Conservation (phyloP, 53 echinoderm and acorn worm genomes). For the Apostichopus leukothele region DNA sequence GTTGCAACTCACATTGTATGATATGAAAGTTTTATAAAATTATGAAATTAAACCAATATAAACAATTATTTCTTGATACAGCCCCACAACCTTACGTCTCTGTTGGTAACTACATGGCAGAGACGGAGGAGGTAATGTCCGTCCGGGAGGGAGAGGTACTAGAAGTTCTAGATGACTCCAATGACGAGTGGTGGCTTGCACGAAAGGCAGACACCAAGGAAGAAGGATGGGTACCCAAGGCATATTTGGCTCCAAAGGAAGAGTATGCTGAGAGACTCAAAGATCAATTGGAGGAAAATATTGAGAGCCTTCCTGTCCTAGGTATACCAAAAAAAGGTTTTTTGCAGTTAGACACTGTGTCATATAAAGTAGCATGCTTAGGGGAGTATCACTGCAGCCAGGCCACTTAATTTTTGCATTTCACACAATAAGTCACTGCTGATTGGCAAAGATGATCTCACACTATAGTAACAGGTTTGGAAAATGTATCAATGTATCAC, state of each 20-base stretch:
- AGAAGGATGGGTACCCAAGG: conserved; percentile 98
- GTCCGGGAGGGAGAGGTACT: conserved; percentile 90
- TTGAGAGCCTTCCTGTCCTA: conserved; percentile 69
- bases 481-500: too few relatives aligned
- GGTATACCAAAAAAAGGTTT: conserved; percentile 45
- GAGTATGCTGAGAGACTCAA: conserved; percentile 83
- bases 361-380: background rate
- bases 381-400: too few relatives aligned
- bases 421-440: too few relatives aligned
- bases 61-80: conserved; percentile 24
- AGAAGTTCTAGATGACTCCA: conserved; percentile 75
- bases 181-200: conserved; percentile 95
- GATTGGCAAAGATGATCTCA: too few relatives aligned
- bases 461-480: too few relatives aligned
- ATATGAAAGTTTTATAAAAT: too few relatives aligned
- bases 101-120: conserved; percentile 97
- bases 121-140: conserved; percentile 95
- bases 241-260: conserved; percentile 85
- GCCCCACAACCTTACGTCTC: conserved; percentile 65
- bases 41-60: too few relatives aligned
- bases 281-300: conserved; percentile 82
- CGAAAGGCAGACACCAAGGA: conserved; percentile 77
- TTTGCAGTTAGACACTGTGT: background rate
- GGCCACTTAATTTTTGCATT: too few relatives aligned
- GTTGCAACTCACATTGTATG: too few relatives aligned